Percentiles rank a stretch among this genome's conserved stretches.
These are phyloP conservation scores for Pandion haliaetus DNA, from an alignment of 2,113 vertebrate genomes.

Conservation along the genomic window DNA sequence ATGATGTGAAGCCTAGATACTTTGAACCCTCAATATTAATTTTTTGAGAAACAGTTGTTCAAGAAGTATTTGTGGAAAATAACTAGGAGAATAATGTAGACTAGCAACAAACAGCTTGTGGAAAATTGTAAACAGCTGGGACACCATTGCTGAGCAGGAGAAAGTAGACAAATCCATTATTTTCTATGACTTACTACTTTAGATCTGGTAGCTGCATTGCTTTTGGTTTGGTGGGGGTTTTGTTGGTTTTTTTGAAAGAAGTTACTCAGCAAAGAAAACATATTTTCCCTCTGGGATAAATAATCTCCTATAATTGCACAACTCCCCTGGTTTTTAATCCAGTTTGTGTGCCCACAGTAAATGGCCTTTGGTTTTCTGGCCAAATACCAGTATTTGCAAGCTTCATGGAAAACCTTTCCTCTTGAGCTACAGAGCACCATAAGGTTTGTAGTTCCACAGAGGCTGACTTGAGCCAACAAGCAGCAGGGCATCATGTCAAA, in stretches of 20 bases:
- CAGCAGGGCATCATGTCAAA: background rate
- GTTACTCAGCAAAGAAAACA: background rate
- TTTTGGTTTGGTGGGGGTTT: background rate
- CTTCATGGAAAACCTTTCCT: background rate
- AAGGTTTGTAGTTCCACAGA: background rate
- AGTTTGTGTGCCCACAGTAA: background rate
- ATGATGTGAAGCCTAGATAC: background rate
- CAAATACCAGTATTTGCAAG: background rate
- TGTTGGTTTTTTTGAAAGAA: background rate
- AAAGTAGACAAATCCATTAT: background rate
- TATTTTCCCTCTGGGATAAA: conserved; percentile 15
- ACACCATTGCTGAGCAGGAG: background rate
- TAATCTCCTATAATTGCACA: background rate
- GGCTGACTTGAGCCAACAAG: background rate
- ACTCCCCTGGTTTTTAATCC: background rate
- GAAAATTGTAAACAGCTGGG: conserved; percentile 33
- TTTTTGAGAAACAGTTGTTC: background rate
- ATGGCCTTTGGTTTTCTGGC: background rate
- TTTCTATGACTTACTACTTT: conserved; percentile 8
- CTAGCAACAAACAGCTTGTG: background rate
- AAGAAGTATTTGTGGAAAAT: background rate
- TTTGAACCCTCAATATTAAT: background rate
- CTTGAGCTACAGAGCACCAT: background rate
- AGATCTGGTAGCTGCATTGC: background rate
- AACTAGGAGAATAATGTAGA: background rate